These are phyloP conservation scores for Hirundichthys speculiger DNA, from an alignment of 2,113 vertebrate species.

Conservation along the genomic window DNA sequence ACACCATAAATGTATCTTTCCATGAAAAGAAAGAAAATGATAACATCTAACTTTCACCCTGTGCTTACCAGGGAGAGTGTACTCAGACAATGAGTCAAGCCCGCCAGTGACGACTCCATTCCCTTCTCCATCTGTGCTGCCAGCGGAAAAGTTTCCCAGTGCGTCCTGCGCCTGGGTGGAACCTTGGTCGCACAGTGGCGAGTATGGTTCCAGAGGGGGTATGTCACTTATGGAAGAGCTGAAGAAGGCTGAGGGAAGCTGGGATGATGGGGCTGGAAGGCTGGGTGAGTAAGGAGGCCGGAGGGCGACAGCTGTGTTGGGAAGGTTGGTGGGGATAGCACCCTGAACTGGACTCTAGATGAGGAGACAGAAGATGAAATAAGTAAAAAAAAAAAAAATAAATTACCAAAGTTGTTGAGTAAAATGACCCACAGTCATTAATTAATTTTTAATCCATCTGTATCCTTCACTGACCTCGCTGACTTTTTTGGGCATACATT, in stretches of 20 bases:
- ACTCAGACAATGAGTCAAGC: constrained; percentile 81
- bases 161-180: constrained; percentile 86
- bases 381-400: too few species aligned
- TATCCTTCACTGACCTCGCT: constrained; percentile 83
- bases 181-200: constrained; percentile 79
- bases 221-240: constrained; percentile 73
- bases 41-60: constrained; percentile 11
- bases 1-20: too few species aligned
- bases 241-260: constrained; percentile 84
- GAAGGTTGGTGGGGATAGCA: constrained; percentile 88
- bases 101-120: constrained; percentile 63
- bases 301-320: constrained; percentile 87
- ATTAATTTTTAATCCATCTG: too few species aligned
- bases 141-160: constrained; percentile 85
- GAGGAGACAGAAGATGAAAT: not conserved
- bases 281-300: constrained; percentile 84
- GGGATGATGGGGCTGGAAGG: constrained; percentile 85
- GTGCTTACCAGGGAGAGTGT: constrained; percentile 79
- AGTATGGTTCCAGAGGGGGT: constrained; percentile 82
- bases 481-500: constrained; percentile 87
- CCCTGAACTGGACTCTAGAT: constrained; percentile 87
- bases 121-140: constrained; percentile 56
- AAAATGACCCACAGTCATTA: too few species aligned
- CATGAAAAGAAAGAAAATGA: not conserved
- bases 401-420: too few species aligned